Base-by-base conservation (phyloP, 2,888 invertebrate species). In the Pterostichus niger region DNA sequence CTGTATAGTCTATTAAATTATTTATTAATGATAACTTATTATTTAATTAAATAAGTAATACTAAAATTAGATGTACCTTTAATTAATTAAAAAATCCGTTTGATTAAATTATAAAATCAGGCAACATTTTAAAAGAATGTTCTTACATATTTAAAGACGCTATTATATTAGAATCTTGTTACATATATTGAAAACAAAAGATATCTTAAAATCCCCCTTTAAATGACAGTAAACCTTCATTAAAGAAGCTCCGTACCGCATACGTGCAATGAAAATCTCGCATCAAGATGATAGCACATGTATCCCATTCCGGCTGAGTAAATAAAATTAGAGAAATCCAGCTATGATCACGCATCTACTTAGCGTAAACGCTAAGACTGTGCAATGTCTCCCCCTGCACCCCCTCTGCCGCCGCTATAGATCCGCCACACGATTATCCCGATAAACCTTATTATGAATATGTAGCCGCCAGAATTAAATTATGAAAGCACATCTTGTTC, bases 261-360 rank as follows among this genome's bases (percentile, higher is more conserved):
- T 46, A 49, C 61, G 64, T 46, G 49, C 31, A 79, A 49, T 46
- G 79, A 46, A 49, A 61, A 78, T 13, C 61, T 61, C 61, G n/a
- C 64, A 79, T 79, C 79, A 61, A 15, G 40, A 61, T 79, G 79
- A 79, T 79, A 79, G 61, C 59, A 79, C 79, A 79, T 79, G 79
- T 79, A 79, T 79, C 61, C 64, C 64, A 79, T 79, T 79, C 79
- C 44, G 13, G 61, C 46, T 61, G 64, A 15, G 79, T 79, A 79
- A 79, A 79, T 79, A 79, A 79, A 79, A 79, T 79, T 79, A 79
- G 79, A 59, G 79, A 24, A 40, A 61, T 79, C 33, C 61, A 31
- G 46, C 24, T 59, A 78, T 40, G 52, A 59, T 59, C 78, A 71
- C 68, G 68, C 68, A 71, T 44, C 44, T 44, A 71, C 44, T 71